Percentiles rank a stretch among this genome's conserved stretches.
phyloP scores from a whole-genome alignment of 2,113 vertebrate genomes.

The Gavia stellata region DNA sequence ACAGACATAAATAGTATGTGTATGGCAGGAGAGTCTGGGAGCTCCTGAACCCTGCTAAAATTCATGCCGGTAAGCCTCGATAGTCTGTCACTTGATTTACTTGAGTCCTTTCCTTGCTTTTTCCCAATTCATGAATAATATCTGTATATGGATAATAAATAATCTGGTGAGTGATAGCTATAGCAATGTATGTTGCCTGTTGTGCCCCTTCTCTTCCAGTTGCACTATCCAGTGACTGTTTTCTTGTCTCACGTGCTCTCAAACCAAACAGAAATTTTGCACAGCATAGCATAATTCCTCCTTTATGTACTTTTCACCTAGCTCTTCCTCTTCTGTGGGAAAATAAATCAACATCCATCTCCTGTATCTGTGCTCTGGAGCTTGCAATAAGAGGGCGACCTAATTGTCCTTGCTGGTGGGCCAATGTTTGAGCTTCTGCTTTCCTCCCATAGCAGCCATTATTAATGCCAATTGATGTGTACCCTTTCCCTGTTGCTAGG shows the following conservation, averaged over 20 bases:
- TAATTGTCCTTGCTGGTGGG: background rate
- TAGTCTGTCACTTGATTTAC: constrained; percentile 37
- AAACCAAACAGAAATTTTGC: constrained; percentile 52
- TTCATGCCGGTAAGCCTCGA: background rate
- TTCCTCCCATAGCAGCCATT: constrained; percentile 32
- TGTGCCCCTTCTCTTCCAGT: background rate
- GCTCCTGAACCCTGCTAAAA: background rate
- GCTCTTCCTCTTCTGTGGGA: constrained; percentile 18
- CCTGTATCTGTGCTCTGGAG: background rate
- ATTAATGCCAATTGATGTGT: constrained; percentile 7
- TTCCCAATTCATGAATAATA: constrained; percentile 38
- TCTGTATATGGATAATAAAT: constrained; percentile 34
- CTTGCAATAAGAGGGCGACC: background rate
- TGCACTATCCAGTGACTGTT: background rate
- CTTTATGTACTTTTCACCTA: constrained; percentile 34
- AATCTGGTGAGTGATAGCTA: background rate
- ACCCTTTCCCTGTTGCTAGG: constrained; percentile 7
- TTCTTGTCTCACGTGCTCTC: constrained; percentile 17
- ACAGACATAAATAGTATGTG: background rate
- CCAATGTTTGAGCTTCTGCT: background rate
- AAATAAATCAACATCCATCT: constrained; percentile 36
- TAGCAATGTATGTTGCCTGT: background rate
- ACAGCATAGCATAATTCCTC: constrained; percentile 41
- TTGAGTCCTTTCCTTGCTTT: constrained; percentile 27
- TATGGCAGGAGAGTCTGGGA: background rate